A percentile compares a stretch with the other conserved stretches of the same genome.
phyloP scores from a whole-genome alignment of 2,113 vertebrate species.

The Apus apus region DNA sequence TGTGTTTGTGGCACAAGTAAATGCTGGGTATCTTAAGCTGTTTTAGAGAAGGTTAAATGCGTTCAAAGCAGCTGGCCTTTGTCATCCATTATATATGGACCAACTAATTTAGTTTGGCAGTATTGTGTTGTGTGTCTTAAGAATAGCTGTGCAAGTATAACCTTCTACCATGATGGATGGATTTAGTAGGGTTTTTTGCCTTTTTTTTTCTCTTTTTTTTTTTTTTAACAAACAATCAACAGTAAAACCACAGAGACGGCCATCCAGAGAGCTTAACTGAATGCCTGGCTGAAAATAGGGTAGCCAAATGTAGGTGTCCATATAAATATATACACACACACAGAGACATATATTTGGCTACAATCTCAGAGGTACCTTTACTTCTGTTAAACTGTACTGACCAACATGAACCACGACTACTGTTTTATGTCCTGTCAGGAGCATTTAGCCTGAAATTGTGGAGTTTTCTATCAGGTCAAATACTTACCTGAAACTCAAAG shows the following conservation, averaged over 20 bases:
- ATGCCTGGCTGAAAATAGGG: background rate
- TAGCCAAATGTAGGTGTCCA: background rate
- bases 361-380: background rate
- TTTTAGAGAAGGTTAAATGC: background rate
- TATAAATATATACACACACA: accelerated
- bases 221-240: background rate
- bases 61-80: background rate
- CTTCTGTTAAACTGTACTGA: background rate
- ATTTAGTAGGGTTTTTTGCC: background rate
- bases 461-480: background rate
- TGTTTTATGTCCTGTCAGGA: background rate
- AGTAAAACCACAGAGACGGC: background rate
- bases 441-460: background rate
- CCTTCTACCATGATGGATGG: background rate
- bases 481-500: background rate
- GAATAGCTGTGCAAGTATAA: background rate
- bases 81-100: background rate
- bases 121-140: background rate
- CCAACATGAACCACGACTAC: background rate
- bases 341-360: background rate
- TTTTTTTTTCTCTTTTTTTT: background rate
- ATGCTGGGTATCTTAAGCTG: background rate
- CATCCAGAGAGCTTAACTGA: background rate
- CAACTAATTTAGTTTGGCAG: background rate
- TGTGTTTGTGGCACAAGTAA: background rate